A percentile compares a stretch with the other conserved stretches of the same genome.
Conservation (phyloP, 2,113 vertebrate genomes). For the Saguinus imperator region DNA sequence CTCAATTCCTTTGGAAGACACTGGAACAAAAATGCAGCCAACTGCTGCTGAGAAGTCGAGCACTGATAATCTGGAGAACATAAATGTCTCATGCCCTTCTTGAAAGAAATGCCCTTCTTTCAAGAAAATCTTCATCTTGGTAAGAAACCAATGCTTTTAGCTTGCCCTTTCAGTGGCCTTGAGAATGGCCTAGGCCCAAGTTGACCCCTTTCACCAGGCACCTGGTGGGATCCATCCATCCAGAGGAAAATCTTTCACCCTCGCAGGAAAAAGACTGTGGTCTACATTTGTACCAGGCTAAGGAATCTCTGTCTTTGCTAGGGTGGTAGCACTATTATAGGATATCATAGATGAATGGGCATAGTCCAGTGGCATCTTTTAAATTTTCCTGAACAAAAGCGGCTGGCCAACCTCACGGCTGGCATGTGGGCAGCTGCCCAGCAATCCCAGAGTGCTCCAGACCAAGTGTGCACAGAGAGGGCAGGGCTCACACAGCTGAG, state of each 20-base stretch:
- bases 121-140: not conserved
- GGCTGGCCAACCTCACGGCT: not conserved
- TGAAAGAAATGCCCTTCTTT: not conserved
- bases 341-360: not conserved
- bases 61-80: accelerated
- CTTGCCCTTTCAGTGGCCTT: not conserved
- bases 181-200: not conserved
- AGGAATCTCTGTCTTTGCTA: not conserved
- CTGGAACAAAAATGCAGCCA: not conserved
- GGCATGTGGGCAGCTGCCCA: accelerated
- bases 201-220: not conserved
- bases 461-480: accelerated
- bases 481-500: accelerated
- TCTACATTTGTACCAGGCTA: not conserved
- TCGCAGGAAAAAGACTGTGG: accelerated
- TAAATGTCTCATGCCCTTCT: not conserved
- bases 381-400: not conserved
- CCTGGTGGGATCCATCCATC: not conserved
- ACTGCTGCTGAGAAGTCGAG: too few relatives aligned
- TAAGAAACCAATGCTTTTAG: not conserved
- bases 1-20: not conserved
- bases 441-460: not conserved
- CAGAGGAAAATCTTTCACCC: not conserved
- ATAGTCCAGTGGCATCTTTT: not conserved
- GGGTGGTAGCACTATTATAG: not conserved